phyloP scores from a whole-genome alignment of 2,113 vertebrate genomes.

The Atrichornis clamosus region DNA sequence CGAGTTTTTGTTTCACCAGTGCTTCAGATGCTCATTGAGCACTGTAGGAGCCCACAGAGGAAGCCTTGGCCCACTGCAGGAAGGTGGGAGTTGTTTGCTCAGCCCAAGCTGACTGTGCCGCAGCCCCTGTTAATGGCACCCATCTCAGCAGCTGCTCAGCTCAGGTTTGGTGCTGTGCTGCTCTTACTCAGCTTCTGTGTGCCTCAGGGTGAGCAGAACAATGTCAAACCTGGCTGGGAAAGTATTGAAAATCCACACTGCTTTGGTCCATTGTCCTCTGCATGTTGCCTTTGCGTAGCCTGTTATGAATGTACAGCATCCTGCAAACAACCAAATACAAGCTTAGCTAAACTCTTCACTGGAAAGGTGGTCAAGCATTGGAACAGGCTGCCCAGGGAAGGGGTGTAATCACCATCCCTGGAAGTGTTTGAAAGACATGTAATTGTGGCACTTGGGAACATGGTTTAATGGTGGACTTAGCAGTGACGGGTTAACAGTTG shows the following conservation, averaged over 20 bases:
- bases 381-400: not conserved
- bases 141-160: not conserved
- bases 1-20: not conserved
- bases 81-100: not conserved
- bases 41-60: not conserved
- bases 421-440: not conserved
- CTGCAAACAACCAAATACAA: not conserved
- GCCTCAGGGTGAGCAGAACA: not conserved
- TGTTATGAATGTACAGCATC: not conserved
- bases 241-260: not conserved
- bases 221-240: not conserved
- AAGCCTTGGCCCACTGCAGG: not conserved
- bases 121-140: not conserved
- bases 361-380: not conserved
- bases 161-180: not conserved
- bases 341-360: not conserved
- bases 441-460: not conserved
- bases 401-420: not conserved
- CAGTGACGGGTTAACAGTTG: not conserved
- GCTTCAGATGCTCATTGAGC: not conserved
- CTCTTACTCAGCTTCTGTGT: not conserved
- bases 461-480: not conserved
- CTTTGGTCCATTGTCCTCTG: not conserved
- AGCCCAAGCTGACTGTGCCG: not conserved
- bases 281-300: not conserved